These are phyloP conservation scores for Myotis pilosus DNA, from an alignment of 2,797 vertebrate species.

Conservation along the genomic window DNA sequence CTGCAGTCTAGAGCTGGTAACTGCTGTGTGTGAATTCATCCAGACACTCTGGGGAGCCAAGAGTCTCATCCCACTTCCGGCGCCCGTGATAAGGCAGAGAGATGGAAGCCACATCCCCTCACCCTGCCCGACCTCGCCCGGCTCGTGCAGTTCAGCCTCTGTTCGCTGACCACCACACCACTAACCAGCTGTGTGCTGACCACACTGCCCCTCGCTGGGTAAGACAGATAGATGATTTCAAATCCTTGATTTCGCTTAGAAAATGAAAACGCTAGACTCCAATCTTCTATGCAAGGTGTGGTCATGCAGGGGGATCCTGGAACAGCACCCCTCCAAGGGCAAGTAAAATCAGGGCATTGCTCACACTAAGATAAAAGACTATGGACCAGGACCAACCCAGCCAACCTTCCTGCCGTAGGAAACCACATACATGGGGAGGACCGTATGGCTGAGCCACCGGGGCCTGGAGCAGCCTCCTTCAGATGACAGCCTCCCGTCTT, in stretches of 20 bases:
- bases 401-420: neutral
- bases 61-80: neutral
- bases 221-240: neutral
- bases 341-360: neutral
- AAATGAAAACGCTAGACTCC: neutral
- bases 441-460: neutral
- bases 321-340: neutral
- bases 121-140: neutral
- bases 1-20: neutral
- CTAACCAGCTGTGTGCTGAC: rapidly evolving
- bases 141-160: neutral
- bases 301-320: neutral
- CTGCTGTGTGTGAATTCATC: neutral
- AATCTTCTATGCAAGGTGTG: neutral
- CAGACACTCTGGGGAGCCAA: neutral
- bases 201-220: neutral
- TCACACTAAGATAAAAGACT: neutral
- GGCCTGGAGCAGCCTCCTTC: neutral
- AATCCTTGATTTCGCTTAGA: neutral
- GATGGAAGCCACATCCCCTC: neutral
- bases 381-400: neutral
- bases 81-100: neutral
- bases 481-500: neutral
- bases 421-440: neutral
- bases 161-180: rapidly evolving